Evolutionary conservation across 1,140 invertebrate genomes (phyloP).

Genomic region (Drosophila nikananu): DNA sequence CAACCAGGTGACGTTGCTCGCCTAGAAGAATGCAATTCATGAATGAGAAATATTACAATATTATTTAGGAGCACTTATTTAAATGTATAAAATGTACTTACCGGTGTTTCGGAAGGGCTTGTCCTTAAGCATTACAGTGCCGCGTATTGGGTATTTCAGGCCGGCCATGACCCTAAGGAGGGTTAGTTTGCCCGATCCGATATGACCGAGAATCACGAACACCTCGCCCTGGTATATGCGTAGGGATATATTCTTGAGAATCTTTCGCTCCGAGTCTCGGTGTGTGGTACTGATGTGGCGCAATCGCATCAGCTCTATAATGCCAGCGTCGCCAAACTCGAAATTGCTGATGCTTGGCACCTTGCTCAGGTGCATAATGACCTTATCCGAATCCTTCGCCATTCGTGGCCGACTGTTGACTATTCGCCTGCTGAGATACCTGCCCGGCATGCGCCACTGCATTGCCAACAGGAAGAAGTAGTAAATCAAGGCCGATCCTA

Average conservation of each 20-base stretch:
- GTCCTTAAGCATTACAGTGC: slow-evolving; percentile 35
- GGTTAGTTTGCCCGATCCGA: slow-evolving; percentile 89
- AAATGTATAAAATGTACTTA: background rate
- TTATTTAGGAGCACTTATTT: background rate
- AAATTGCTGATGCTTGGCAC: slow-evolving; percentile 60
- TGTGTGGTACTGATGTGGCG: slow-evolving; percentile 55
- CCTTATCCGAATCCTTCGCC: background rate
- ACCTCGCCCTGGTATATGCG: slow-evolving; percentile 89
- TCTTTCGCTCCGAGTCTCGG: slow-evolving; percentile 80
- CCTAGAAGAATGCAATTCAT: background rate
- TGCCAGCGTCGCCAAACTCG: slow-evolving; percentile 65
- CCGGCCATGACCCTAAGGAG: slow-evolving; percentile 93
- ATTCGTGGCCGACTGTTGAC: slow-evolving; percentile 23
- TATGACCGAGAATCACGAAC: slow-evolving; percentile 91
- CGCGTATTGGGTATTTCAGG: slow-evolving; percentile 87
- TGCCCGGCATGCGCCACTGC: slow-evolving; percentile 61
- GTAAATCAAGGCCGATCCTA: slow-evolving; percentile 25
- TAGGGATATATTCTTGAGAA: slow-evolving; percentile 89
- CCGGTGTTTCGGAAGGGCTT: slow-evolving; percentile 15
- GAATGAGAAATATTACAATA: background rate
- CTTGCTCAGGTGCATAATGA: slow-evolving; percentile 22
- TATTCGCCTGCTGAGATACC: slow-evolving; percentile 46
- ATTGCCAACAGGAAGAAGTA: slow-evolving; percentile 27
- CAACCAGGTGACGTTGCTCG: slow-evolving; percentile 17
- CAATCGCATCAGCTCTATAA: slow-evolving; percentile 53